A percentile compares a stretch with the other conserved stretches of the same genome.
These are phyloP conservation scores for Drosophila prosaltans DNA, from an alignment of 1,140 invertebrate species.

Conservation along the genomic window DNA sequence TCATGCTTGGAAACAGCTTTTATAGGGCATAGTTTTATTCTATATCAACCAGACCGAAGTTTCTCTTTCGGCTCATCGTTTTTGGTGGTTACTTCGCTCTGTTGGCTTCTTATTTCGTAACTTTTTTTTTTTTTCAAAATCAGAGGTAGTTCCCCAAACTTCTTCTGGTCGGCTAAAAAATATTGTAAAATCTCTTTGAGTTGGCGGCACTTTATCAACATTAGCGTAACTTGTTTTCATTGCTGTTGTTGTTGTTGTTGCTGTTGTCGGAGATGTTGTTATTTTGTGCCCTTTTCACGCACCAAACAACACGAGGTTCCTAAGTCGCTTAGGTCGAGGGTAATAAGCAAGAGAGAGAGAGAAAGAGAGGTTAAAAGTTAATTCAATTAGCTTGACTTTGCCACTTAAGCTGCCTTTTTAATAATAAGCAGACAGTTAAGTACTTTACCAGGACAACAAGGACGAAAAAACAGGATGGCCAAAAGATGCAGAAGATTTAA, in stretches of 20 bases:
- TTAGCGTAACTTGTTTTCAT: conserved; percentile 63
- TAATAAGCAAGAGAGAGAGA: conserved; percentile 13
- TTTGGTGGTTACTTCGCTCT: conserved; percentile 14
- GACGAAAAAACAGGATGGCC: background rate
- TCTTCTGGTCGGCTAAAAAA: conserved; percentile 26
- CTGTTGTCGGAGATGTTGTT: conserved; percentile 33
- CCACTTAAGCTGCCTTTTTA: conserved; percentile 79
- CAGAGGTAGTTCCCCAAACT: conserved; percentile 30
- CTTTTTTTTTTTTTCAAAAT: background rate
- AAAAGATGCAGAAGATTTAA: conserved; percentile 11
- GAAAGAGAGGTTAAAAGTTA: conserved; percentile 52
- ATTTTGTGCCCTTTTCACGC: conserved; percentile 65
- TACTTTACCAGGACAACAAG: conserved; percentile 61
- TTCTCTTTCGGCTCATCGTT: conserved; percentile 12
- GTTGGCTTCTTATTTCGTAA: conserved; percentile 5
- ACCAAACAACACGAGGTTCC: conserved; percentile 44
- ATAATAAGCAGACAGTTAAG: conserved; percentile 78
- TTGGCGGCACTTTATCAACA: conserved; percentile 64
- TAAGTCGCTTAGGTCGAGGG: background rate
- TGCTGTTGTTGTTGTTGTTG: conserved; percentile 28
- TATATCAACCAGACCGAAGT: background rate
- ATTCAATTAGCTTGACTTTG: conserved; percentile 80
- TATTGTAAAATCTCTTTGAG: conserved; percentile 67
- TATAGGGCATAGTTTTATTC: conserved; percentile 23
- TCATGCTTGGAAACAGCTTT: too few relatives aligned